These are phyloP conservation scores for Ambastaia sidthimunki DNA, from an alignment of 2,797 vertebrate genomes.

Conservation along the genomic window DNA sequence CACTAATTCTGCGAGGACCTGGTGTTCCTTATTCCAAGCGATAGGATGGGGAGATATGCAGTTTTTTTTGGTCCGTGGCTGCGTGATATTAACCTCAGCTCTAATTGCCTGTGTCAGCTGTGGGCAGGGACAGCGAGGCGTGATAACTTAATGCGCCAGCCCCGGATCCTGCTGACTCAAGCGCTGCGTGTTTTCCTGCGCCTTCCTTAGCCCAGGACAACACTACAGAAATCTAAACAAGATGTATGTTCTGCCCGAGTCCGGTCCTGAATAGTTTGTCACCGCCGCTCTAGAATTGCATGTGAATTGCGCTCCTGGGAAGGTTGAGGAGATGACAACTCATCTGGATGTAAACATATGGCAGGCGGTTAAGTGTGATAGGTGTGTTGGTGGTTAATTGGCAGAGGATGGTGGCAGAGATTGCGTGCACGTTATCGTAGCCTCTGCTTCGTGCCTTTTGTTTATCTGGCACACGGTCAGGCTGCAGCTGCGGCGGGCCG, in stretches of 20 bases:
- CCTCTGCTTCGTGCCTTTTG: conserved; percentile 49
- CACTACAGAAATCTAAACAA: conserved; percentile 36
- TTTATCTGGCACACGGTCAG: conserved; percentile 55
- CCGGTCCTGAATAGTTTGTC: conserved; percentile 36
- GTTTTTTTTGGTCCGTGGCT: conserved; percentile 32
- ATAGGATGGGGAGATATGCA: conserved; percentile 28
- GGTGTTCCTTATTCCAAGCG: conserved; percentile 26
- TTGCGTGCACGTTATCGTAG: conserved; percentile 31
- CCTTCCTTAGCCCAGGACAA: conserved; percentile 24
- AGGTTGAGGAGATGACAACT: conserved; percentile 44
- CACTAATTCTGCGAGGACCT: conserved; percentile 35
- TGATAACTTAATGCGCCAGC: conserved; percentile 57
- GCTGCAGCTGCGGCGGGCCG: conserved; percentile 51
- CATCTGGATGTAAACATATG: conserved; percentile 54
- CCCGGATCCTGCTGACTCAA: conserved; percentile 56
- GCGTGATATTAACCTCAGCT: conserved; percentile 48
- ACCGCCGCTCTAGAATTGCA: conserved; percentile 19
- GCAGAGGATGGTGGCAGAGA: conserved; percentile 4
- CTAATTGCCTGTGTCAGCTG: conserved; percentile 57
- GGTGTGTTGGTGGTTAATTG: conserved; percentile 46
- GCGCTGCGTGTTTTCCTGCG: conserved; percentile 33
- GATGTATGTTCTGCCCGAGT: conserved; percentile 16
- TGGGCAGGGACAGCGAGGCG: conserved; percentile 36
- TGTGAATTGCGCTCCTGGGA: conserved; percentile 15
- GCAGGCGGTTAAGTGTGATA: conserved; percentile 38